Conservation (phyloP, 1,140 invertebrate species). For the Atta texana region DNA sequence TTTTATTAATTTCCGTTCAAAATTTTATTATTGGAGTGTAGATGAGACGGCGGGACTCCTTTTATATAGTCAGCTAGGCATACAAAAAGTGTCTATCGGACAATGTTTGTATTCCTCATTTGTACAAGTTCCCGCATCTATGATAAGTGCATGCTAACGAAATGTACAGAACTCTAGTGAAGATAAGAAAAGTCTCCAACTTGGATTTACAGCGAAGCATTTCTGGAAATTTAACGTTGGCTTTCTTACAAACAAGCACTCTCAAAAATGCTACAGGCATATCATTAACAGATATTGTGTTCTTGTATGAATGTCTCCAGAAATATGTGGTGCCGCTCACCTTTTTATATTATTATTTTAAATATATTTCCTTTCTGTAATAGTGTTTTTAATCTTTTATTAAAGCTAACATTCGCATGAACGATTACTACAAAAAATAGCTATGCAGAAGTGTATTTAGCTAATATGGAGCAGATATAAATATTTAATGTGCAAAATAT, state of each 20-base stretch:
- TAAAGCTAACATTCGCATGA: conserved; percentile 29
- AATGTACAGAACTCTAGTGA: conserved; percentile 43
- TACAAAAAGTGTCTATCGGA: conserved; percentile 28
- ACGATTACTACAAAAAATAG: conserved; percentile 25
- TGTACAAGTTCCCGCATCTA: conserved; percentile 58
- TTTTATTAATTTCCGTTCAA: not conserved
- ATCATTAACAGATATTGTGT: conserved; percentile 32
- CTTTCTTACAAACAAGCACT: conserved; percentile 25
- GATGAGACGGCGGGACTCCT: not conserved
- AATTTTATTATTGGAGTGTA: conserved; percentile 17
- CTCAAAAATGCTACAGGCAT: conserved; percentile 52
- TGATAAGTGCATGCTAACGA: conserved; percentile 65
- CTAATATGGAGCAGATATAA: conserved; percentile 4
- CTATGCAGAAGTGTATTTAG: conserved; percentile 26
- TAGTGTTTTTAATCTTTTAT: conserved; percentile 4
- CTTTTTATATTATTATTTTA: conserved; percentile 10
- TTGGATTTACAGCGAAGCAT: conserved; percentile 48
- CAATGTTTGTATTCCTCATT: conserved; percentile 55
- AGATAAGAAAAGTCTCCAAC: conserved; percentile 38
- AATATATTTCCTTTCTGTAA: not conserved
- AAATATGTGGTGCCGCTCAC: not conserved
- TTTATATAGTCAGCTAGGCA: conserved; percentile 28
- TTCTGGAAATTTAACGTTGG: conserved; percentile 38
- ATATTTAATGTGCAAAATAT: conserved; percentile 29
- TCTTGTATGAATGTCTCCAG: conserved; percentile 3